These are phyloP conservation scores for Nephrotoma guestfalica DNA, from an alignment of 2,888 invertebrate species.

Conservation along the genomic window DNA sequence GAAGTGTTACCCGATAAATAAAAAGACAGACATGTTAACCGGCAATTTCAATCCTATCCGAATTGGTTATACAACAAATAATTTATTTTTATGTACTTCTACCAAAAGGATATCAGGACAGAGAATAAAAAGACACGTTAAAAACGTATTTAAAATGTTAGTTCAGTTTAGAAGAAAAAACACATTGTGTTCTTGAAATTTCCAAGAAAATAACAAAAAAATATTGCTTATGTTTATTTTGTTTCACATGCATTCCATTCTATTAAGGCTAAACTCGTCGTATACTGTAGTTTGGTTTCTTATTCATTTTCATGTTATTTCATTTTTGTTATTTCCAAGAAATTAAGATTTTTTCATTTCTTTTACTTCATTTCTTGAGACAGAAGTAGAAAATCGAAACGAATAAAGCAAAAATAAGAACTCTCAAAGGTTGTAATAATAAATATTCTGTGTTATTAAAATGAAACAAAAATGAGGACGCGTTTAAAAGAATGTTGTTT, in stretches of 20 bases:
- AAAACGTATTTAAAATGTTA: background rate
- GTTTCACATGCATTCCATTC: background rate
- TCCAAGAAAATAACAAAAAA: background rate
- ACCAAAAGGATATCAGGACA: background rate
- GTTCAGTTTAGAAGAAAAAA: background rate
- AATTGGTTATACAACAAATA: too few species aligned
- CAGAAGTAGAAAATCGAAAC: background rate
- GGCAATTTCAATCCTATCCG: too few species aligned
- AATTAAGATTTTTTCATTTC: background rate
- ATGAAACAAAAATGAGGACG: background rate
- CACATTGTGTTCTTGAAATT: background rate
- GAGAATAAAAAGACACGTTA: background rate
- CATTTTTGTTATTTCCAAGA: background rate
- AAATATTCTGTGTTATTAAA: background rate
- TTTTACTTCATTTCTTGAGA: background rate
- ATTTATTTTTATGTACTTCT: background rate
- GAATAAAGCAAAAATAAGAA: background rate
- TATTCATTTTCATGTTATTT: background rate
- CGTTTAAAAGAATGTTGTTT: background rate
- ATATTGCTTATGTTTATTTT: background rate
- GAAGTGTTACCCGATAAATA: too few species aligned
- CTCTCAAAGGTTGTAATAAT: background rate
- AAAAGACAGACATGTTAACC: too few species aligned
- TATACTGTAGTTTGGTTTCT: background rate
- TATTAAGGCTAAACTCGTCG: background rate